Evolutionary conservation across 92 coral and sea anemone genomes (phyloP), one percentile per base, ranked within the genome.

Genomic region (Anthopleura xanthogrammica): DNA sequence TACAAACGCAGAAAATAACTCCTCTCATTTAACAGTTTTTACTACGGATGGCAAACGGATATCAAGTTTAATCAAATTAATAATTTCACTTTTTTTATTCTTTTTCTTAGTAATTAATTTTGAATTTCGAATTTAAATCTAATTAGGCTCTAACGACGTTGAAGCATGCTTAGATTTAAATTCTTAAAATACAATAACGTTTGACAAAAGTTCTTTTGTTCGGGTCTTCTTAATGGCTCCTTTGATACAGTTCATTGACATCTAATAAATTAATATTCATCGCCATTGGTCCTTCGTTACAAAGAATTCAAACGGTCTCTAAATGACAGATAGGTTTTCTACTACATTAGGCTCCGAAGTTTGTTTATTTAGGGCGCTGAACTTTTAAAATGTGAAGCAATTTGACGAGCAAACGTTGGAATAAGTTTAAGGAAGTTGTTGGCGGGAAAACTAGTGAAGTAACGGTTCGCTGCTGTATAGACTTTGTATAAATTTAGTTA

Each of bases 401-500:
- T 75, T n/a, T 23, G 19, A 55, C 17, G 60, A 48, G 12, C 50
- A 77, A 48, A 52, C 64, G 16, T 24, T 36, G 42, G 20, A 77
- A 77, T 14, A 48, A 79, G 16, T 79, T 29, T 60, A 41, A 36
- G 12, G 17, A 6, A 17, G 11, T 42, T 24, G 20, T 16, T 81
- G 84, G 84, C 84, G 84, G 76, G 84, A 81, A 62, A 81, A 68
- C 40, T 36, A 41, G 17, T 19, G 16, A 14, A 48, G 39, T 60
- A 81, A 81, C 84, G 77, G 84, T 48, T 80, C 52, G 9, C 12
- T 78, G 64, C 16, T 14, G 50, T 39, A 11, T 10, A 75, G 74
- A 22, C 55, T 68, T 77, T 5, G 74, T 68, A 23, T 23, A 68
- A 68, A 46, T 19, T 77, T 77, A 52, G 46, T 70, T 12, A 8